Percentiles rank a stretch among this genome's conserved stretches.
phyloP scores from a whole-genome alignment of 2,113 vertebrate species.

The Drymodes brunneopygia region DNA sequence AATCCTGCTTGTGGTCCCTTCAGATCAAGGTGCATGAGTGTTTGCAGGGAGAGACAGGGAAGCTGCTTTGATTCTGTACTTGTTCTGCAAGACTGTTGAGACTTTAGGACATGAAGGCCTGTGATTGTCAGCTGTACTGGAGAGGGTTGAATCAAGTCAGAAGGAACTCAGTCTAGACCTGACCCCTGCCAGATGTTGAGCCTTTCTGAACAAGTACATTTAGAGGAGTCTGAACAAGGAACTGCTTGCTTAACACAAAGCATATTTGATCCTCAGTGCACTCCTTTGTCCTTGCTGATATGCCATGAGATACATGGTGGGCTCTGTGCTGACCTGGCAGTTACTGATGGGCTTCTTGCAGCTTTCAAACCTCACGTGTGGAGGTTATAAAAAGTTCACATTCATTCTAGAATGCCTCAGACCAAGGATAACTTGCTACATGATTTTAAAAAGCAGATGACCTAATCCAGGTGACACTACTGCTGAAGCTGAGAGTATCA shows the following conservation, averaged over 20 bases:
- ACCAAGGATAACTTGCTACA: neutral
- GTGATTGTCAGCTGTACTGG: neutral
- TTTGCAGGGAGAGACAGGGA: neutral
- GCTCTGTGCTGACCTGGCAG: neutral
- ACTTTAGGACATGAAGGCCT: fast-evolving
- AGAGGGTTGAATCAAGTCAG: neutral
- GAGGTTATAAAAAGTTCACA: neutral
- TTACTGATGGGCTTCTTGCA: neutral
- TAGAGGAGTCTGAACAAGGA: neutral
- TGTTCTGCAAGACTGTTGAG: neutral
- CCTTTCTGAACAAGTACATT: neutral
- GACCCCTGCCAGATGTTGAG: neutral
- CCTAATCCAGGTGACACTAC: neutral
- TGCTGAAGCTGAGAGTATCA: neutral
- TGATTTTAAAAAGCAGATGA: neutral
- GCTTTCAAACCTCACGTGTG: neutral
- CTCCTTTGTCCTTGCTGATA: neutral
- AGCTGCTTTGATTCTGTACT: neutral
- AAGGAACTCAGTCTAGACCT: neutral
- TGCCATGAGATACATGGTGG: neutral
- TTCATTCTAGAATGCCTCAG: neutral
- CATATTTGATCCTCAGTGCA: neutral
- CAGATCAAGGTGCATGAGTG: neutral
- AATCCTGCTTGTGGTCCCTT: neutral
- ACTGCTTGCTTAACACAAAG: neutral